phyloP scores from a whole-genome alignment of 2,113 vertebrate species.

The Brachyhypopomus gauderio region DNA sequence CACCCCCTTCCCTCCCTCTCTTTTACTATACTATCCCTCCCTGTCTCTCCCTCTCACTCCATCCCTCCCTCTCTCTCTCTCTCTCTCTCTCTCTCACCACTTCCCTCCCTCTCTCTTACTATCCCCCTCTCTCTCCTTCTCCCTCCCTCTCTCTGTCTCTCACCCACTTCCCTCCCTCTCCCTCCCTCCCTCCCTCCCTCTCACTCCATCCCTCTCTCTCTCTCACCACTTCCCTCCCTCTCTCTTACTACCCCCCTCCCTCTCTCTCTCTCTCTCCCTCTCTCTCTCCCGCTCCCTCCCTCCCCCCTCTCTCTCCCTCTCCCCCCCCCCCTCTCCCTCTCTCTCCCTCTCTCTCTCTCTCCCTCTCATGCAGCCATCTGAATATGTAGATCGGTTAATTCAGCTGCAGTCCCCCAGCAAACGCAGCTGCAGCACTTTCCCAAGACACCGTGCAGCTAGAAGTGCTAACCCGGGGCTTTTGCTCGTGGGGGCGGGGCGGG shows the following conservation, averaged over 20 bases:
- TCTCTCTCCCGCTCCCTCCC: slow-evolving; percentile 47
- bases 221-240: slow-evolving; percentile 40
- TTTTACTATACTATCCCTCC: not conserved
- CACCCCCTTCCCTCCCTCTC: not conserved
- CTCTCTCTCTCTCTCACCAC: not conserved
- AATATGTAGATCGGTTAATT: slow-evolving; percentile 78
- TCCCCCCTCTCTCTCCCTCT: not conserved
- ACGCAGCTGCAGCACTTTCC: slow-evolving; percentile 80
- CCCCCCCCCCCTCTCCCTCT: not conserved
- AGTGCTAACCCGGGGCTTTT: slow-evolving; percentile 72
- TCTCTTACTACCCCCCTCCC: slow-evolving; percentile 49
- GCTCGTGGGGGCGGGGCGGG: slow-evolving; percentile 24
- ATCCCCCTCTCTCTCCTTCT: too few relatives aligned
- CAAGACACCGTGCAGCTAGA: slow-evolving; percentile 68
- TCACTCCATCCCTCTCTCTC: not conserved
- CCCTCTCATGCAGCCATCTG: slow-evolving; percentile 46
- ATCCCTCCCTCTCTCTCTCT: too few relatives aligned
- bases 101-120: not conserved
- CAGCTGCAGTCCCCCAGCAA: slow-evolving; percentile 74
- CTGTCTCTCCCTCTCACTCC: not conserved
- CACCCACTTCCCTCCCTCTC: too few relatives aligned
- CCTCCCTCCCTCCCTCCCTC: too few relatives aligned
- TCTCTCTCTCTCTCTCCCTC: slow-evolving; percentile 36
- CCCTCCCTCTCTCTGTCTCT: too few relatives aligned
- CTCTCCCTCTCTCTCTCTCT: not conserved